Conservation (phyloP, 2,113 vertebrate genomes). For the Megaceryle maxima region DNA sequence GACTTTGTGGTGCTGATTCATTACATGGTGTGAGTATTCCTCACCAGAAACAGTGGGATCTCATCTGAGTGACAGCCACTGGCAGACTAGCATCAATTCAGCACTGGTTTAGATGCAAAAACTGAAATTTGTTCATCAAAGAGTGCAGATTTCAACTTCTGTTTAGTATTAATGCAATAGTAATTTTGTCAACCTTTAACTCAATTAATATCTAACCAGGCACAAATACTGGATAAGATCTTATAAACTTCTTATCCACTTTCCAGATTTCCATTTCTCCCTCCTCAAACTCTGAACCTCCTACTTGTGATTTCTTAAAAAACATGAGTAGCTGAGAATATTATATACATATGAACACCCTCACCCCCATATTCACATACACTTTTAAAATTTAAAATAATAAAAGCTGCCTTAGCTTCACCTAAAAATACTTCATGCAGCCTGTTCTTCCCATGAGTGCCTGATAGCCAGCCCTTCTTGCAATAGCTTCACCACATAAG, state of each 20-base stretch:
- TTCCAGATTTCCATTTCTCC: not conserved
- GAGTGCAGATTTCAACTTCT: not conserved
- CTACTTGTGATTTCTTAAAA: not conserved
- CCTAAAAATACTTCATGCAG: not conserved
- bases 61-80: not conserved
- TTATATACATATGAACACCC: not conserved
- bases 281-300: not conserved
- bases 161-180: not conserved
- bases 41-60: not conserved
- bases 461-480: not conserved
- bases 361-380: not conserved
- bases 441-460: not conserved
- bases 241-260: not conserved
- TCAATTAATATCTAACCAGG: not conserved
- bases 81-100: not conserved
- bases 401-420: not conserved
- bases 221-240: not conserved
- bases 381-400: not conserved
- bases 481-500: not conserved
- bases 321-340: not conserved
- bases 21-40: not conserved
- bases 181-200: not conserved
- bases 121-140: not conserved
- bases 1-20: not conserved
- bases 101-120: not conserved